Conservation (phyloP, 2,888 invertebrate species). For the Rhagophthalmus giganteus region DNA sequence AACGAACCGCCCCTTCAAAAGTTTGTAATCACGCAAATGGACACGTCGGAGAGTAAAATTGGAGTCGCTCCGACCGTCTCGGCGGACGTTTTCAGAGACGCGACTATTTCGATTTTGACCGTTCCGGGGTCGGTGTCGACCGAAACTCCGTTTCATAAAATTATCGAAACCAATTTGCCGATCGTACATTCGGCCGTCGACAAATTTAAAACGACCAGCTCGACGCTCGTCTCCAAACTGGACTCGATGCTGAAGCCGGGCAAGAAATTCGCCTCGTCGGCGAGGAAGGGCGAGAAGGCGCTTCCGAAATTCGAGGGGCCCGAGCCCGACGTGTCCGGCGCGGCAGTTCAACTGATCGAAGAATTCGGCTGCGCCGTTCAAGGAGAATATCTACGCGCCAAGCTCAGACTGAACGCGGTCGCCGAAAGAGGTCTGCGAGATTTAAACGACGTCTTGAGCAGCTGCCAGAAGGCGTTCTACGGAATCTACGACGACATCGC, state of each 20-base stretch:
- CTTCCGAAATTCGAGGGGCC: conserved; percentile 33
- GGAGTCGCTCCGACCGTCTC: neutral
- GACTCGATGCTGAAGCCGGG: conserved; percentile 1
- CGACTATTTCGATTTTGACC: conserved; percentile 11
- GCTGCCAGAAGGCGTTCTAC: conserved; percentile 58
- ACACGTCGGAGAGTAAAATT: neutral
- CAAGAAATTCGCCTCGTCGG: neutral
- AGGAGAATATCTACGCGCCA: conserved; percentile 61
- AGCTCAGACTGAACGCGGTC: conserved; percentile 57
- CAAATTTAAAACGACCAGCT: conserved; percentile 30
- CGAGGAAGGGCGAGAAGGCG: conserved; percentile 9
- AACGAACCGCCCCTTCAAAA: conserved; percentile 58
- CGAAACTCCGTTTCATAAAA: conserved; percentile 30
- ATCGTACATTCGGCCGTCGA: conserved; percentile 51
- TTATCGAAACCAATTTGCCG: conserved; percentile 30
- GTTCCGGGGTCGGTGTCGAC: conserved; percentile 1
- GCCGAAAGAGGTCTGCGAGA: conserved; percentile 55
- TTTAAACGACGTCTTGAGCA: conserved; percentile 56
- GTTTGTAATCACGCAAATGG: conserved; percentile 6
- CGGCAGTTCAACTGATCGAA: conserved; percentile 55
- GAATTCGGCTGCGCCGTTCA: conserved; percentile 63
- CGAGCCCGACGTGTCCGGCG: conserved; percentile 38
- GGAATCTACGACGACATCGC: conserved; percentile 57
- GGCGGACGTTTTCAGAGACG: neutral
- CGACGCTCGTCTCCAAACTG: conserved; percentile 11